Percentiles rank a stretch among this genome's conserved stretches.
These are phyloP conservation scores for Mystacornis crossleyi DNA, from an alignment of 2,113 vertebrate species.

Conservation along the genomic window DNA sequence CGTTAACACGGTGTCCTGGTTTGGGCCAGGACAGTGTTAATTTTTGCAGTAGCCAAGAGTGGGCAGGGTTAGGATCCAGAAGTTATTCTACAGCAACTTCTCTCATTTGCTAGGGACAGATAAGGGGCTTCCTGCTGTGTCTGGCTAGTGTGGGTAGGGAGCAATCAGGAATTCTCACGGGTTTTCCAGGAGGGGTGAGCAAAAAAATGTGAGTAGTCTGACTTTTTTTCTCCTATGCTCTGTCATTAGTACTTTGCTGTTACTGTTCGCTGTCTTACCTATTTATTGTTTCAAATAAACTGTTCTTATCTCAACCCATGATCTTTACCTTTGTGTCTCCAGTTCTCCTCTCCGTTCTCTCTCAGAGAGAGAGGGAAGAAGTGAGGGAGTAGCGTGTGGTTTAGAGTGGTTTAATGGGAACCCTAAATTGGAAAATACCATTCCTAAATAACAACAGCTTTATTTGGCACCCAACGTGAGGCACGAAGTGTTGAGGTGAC, in stretches of 20 bases:
- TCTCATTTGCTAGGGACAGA: not conserved
- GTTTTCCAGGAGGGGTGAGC: not conserved
- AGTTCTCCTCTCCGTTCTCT: not conserved
- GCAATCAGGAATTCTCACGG: not conserved
- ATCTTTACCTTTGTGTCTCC: not conserved
- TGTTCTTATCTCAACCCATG: not conserved
- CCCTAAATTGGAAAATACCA: not conserved
- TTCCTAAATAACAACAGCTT: not conserved
- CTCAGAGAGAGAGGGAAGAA: not conserved
- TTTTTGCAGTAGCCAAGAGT: not conserved
- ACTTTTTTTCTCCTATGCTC: not conserved
- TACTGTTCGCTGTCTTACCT: fast-evolving
- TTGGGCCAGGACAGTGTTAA: not conserved
- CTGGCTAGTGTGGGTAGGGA: not conserved
- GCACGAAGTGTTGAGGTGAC: not conserved
- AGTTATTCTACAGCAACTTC: not conserved
- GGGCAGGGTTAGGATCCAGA: not conserved
- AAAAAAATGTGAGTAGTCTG: not conserved
- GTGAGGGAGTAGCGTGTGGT: not conserved
- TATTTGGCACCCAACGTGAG: fast-evolving
- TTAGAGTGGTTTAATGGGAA: not conserved
- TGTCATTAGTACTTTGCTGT: not conserved
- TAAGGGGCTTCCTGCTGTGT: not conserved
- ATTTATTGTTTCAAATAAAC: not conserved
- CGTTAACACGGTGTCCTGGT: fast-evolving